Evolutionary conservation across 2,888 invertebrate genomes (phyloP).

Genomic region (Eugnorisma glareosa): DNA sequence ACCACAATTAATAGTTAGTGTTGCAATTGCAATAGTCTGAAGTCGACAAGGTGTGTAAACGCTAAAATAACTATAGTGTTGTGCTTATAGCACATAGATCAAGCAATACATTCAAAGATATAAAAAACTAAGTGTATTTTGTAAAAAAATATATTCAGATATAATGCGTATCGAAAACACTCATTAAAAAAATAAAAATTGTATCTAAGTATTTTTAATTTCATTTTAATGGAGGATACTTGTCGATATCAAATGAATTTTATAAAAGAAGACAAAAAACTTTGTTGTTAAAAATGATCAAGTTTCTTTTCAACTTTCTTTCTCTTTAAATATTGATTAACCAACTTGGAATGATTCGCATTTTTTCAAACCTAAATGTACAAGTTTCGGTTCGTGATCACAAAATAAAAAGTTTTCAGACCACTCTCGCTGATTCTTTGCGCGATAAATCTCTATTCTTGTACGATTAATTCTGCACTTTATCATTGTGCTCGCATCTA

Average conservation of each 20-base stretch:
- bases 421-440: constrained; percentile 84
- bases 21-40: constrained; percentile 2
- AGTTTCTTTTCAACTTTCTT: constrained; percentile 82
- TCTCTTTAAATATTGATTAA: constrained; percentile 87
- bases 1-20: constrained; percentile 13
- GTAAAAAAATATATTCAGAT: not conserved
- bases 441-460: constrained; percentile 81
- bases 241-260: constrained; percentile 54
- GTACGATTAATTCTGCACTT: constrained; percentile 75
- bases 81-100: not conserved
- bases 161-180: not conserved
- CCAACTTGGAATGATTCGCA: constrained; percentile 85
- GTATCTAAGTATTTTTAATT: constrained; percentile 25
- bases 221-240: constrained; percentile 44
- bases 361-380: constrained; percentile 87
- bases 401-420: constrained; percentile 86
- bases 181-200: constrained; percentile 15
- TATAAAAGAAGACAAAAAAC: constrained; percentile 71
- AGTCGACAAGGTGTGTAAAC: not conserved
- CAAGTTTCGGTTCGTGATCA: constrained; percentile 86
- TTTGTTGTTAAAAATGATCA: constrained; percentile 75
- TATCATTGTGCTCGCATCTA: constrained; percentile 71
- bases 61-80: not conserved
- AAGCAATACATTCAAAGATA: not conserved
- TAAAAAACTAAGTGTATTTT: not conserved